Conservation (phyloP, 2,888 invertebrate species). For the Isoperla grammatica region DNA sequence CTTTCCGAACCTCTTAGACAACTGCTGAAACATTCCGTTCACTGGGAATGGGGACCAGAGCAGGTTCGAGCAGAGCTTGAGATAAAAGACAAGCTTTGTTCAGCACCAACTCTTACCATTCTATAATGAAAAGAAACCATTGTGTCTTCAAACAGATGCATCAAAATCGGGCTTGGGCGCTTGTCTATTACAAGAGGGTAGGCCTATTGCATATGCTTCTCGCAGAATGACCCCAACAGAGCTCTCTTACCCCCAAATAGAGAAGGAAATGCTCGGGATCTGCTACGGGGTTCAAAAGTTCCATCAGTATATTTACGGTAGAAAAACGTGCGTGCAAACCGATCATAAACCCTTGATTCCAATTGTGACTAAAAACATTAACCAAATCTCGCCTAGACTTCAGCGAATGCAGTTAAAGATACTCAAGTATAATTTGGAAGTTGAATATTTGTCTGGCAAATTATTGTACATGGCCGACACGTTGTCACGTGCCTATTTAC, state of each 20-base stretch:
- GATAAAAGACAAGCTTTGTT: not conserved
- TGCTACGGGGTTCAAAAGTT: slow-evolving; percentile 13
- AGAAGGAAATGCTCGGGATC: slow-evolving; percentile 1
- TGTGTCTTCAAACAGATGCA: too few relatives aligned
- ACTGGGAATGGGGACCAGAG: too few relatives aligned
- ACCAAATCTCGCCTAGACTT: too few relatives aligned
- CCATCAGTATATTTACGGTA: slow-evolving; percentile 13
- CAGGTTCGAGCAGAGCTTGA: too few relatives aligned
- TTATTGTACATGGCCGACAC: too few relatives aligned
- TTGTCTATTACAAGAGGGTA: slow-evolving; percentile 8
- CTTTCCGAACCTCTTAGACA: too few relatives aligned
- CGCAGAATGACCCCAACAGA: slow-evolving; percentile 9
- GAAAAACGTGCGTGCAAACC: not conserved
- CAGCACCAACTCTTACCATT: slow-evolving; percentile 24
- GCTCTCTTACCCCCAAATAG: not conserved
- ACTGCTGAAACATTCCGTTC: too few relatives aligned
- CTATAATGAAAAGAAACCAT: slow-evolving; percentile 26
- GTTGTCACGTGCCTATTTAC: too few relatives aligned
- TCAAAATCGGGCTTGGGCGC: slow-evolving; percentile 17
- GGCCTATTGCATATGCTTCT: slow-evolving; percentile 15
- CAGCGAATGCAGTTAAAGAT: too few relatives aligned
- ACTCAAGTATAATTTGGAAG: too few relatives aligned
- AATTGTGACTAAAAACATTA: too few relatives aligned
- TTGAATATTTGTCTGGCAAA: too few relatives aligned
- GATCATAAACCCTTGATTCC: slow-evolving; percentile 16